Evolutionary conservation across 2,888 invertebrate species (phyloP), one percentile per base, ranked within the genome.

Genomic region (Eupelmus urozonus): DNA sequence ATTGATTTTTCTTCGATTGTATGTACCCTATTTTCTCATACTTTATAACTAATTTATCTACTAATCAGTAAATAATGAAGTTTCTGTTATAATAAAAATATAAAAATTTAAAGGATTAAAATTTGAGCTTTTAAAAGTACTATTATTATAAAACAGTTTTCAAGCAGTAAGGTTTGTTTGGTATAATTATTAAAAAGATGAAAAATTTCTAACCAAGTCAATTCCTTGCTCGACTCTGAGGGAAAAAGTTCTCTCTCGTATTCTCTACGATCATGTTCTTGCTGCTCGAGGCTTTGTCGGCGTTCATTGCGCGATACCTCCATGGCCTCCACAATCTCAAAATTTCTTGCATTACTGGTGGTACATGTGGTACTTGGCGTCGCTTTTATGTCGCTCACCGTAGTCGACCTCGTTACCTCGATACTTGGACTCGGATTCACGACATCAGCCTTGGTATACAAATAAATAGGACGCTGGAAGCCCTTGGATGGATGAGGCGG

Each of bases 401-500:
- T 59, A 16, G 57, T 49, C 29, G 27, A 27, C 0, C 53, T 18
- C 2, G 23, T 45, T 29, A 9, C 25, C 29, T 51, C 1, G 2
- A 5, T 51, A 2, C 57, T 55, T 2, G 76, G 67, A 0, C 65
- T 5, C 57, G 73, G 69, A 34, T 20, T 75, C 7, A 62, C 51
- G 23, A 66, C 2, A 16, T 76, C 71, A 0, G 85, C 84, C 80
- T 90, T 90, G 9, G 88, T 89, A 55, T 86, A 90, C 9, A 92
- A 85, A 72, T 95, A 94, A 80, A 97, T 95, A 11, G 96, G 96
- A 53, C 97, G 92, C 82, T 95, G 94, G 90, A 97, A 97, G 25
- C 98, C 98, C 91, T 96, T 96, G 82, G 95, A 94, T 79, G 94
- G 93, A 89, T 97, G 96, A 3, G 96, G 95, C 1, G 93, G 92